Evolutionary conservation across 1,140 invertebrate genomes (phyloP).

Genomic region (Caenorhabditis tropicalis): DNA sequence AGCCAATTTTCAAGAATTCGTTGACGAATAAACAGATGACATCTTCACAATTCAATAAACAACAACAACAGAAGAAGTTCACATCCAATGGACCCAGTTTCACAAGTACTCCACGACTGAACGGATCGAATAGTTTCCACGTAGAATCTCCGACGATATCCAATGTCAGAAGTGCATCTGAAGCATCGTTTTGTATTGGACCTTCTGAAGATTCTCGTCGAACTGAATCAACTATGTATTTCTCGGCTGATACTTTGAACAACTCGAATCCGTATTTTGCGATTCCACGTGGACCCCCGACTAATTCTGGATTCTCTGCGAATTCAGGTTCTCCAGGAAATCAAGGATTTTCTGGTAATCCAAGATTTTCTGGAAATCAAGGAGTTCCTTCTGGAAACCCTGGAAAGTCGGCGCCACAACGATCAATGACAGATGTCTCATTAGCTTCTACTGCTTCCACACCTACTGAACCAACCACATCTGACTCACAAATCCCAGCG

Average conservation of each 20-base stretch:
- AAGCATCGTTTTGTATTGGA: not conserved
- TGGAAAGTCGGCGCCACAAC: too few relatives aligned
- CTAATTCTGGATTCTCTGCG: too few relatives aligned
- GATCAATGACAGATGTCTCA: not conserved
- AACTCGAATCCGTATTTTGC: not conserved
- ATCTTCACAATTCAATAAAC: not conserved
- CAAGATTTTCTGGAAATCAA: too few relatives aligned
- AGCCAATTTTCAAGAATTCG: not conserved
- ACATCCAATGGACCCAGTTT: not conserved
- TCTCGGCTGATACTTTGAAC: not conserved
- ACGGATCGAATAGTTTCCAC: not conserved
- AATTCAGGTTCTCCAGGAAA: too few relatives aligned
- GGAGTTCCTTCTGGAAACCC: too few relatives aligned
- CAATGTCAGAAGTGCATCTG: not conserved
- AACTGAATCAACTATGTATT: not conserved
- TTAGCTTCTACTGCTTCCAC: not conserved
- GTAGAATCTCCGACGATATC: constrained; percentile 5
- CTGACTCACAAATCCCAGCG: not conserved
- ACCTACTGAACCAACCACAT: not conserved
- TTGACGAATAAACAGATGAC: not conserved
- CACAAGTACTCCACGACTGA: constrained; percentile 11
- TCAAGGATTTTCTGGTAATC: too few relatives aligned
- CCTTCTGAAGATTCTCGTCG: not conserved
- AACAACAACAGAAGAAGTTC: not conserved
- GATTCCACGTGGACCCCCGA: too few relatives aligned